Evolutionary conservation across 2,113 vertebrate genomes (phyloP), one percentile per base, ranked within the genome.

Genomic region (Prunella himalayana): DNA sequence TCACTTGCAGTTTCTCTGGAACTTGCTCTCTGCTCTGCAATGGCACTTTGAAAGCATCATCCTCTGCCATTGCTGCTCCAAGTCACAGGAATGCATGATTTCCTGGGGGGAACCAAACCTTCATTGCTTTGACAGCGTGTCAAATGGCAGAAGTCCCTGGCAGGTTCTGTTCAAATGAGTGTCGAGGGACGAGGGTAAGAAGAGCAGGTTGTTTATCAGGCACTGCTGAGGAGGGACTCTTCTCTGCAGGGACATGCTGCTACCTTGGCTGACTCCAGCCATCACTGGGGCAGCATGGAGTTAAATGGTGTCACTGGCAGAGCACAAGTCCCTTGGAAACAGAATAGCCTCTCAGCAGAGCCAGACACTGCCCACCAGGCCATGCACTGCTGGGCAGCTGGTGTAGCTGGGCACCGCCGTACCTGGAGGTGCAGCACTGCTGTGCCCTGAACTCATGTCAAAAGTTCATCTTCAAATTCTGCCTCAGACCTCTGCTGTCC

Each of bases 361-460:
- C 39, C 44, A 27, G 21, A 6, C 23, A 11, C 33, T 2, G 2
- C 50, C 59, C 12, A 5, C 24, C 33, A 82, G 49, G 27, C 23
- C 7, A 1, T 1, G 10, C 18, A 49, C 22, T 11, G 2, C 56
- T 22, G 14, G 23, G 31, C 77, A 76, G 30, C 42, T 5, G 1
- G 4, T 49, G 18, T 35, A n/a, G 8, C 70, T 7, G 10, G 41
- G 41, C 30, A 54, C 42, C 7, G 2, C 33, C 0, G 0, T 25
- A 35, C n/a, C 27, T 71, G 30, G 39, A 61, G 28, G 17, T 64
- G 13, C 41, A 37, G 37, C 66, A 24, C 24, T 63, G 47, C 70
- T 71, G 44, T 59, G 27, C 42, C 51, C 77, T 57, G 63, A 53
- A 28, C 35, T 77, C 30, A 1, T 18, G 25, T 78, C 65, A 68